Evolutionary conservation across 2,888 invertebrate genomes (phyloP).

Genomic region (Sipha maydis): DNA sequence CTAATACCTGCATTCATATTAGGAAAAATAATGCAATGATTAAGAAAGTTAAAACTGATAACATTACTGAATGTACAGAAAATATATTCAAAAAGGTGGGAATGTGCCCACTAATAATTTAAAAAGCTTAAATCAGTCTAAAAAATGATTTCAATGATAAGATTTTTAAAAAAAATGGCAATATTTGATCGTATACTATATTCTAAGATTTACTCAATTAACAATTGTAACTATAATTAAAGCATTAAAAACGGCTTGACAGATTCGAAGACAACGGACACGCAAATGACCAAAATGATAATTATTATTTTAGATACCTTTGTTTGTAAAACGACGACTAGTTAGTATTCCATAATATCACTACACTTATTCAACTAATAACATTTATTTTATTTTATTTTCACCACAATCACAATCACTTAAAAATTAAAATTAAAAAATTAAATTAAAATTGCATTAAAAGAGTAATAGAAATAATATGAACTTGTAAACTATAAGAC

Average conservation of each 20-base stretch:
- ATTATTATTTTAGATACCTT: background rate
- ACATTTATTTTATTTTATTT: background rate
- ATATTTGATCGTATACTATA: no score
- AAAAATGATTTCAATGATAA: no score
- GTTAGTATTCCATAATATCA: slow-evolving; percentile 29
- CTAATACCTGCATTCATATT: background rate
- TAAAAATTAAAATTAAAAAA: background rate
- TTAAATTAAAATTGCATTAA: background rate
- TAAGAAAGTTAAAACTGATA: no score
- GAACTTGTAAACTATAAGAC: background rate
- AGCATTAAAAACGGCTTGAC: slow-evolving; percentile 53
- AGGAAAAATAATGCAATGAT: background rate
- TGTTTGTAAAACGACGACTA: slow-evolving; percentile 5
- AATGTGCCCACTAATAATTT: background rate
- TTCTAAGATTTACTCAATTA: no score
- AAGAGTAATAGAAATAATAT: background rate
- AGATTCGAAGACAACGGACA: slow-evolving; percentile 56
- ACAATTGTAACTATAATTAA: background rate
- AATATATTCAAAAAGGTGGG: no score
- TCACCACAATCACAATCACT: background rate
- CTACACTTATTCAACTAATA: background rate
- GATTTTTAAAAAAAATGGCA: no score
- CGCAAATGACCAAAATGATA: slow-evolving; percentile 45
- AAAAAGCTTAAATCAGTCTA: background rate
- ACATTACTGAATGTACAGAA: no score